Base-by-base conservation (phyloP, 2,888 invertebrate species). In the Odontomyia ornata region DNA sequence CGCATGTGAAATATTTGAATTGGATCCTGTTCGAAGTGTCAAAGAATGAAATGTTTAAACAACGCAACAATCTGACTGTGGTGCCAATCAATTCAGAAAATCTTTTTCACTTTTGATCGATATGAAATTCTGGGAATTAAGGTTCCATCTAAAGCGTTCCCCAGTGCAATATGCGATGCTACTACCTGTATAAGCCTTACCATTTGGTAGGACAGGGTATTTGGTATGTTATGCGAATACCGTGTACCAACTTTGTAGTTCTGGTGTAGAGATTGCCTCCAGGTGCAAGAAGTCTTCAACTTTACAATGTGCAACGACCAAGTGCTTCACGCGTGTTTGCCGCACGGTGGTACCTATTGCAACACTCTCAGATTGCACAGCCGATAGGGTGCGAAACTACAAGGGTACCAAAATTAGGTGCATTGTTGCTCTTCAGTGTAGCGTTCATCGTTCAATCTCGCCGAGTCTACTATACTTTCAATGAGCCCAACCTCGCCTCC, bases 371-470 rank as follows among this genome's bases (percentile, higher is more conserved):
- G 73, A 73, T 73, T 36, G 43, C 57, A n/a, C 23, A 36, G 43
- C 52, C 30, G 73, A 73, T 73, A 47, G 21, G 60, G 73, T 36
- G 57, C 60, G 21, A 73, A 73, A 43, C 73, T 60, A 60, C 73
- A 60, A 57, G 57, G 28, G 60, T 57, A 60, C 25, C 60, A 60
- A 73, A 60, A 57, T 57, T 73, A 30, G 73, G 60, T 60, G n/a
- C 30, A 18, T 23, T 46, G 69, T 47, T 25, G 69, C 46, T n/a
- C n/a, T 47, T 15, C 7, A 69, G 11, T n/a, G 9, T 15, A 67
- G 23, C 43, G 28, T 46, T 67, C n/a, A 23, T 30, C 36, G 65
- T 7, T 36, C 36, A 23, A n/a, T 43, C 27, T 69, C 25, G 52
- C 4, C 3, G 25, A 69, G 30, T 43, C 25, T 23, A 69, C 47